A percentile compares a stretch with the other conserved stretches of the same genome.
Evolutionary conservation across 2,888 invertebrate genomes (phyloP).

Genomic region (Phania funesta): DNA sequence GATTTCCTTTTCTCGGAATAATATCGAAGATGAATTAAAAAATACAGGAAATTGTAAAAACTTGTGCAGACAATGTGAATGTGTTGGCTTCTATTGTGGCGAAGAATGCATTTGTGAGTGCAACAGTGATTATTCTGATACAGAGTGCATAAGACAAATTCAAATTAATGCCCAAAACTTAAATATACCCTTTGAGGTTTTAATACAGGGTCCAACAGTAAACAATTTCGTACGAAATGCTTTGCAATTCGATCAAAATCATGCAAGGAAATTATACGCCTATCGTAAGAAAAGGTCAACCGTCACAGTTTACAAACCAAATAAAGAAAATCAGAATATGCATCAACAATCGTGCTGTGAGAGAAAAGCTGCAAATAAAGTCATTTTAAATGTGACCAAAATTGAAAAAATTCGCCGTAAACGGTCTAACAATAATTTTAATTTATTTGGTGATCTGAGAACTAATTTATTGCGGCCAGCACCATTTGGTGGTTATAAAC

Average conservation of each 20-base stretch:
- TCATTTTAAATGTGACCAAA: neutral
- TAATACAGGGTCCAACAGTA: conserved; percentile 78
- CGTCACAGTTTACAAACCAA: conserved; percentile 77
- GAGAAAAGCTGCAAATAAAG: neutral
- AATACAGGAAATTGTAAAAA: conserved; percentile 76
- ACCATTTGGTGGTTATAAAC: conserved; percentile 70
- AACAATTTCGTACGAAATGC: conserved; percentile 78
- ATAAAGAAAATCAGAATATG: conserved; percentile 12
- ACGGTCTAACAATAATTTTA: conserved; percentile 71
- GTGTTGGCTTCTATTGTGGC: conserved; percentile 80
- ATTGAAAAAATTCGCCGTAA: conserved; percentile 69
- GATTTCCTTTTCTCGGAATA: neutral
- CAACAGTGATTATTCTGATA: conserved; percentile 74
- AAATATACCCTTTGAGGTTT: conserved; percentile 76
- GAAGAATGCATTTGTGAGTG: conserved; percentile 81
- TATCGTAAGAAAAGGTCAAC: conserved; percentile 75
- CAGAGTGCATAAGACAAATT: conserved; percentile 77
- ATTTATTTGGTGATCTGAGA: conserved; percentile 77
- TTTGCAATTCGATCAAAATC: conserved; percentile 75
- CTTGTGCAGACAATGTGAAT: conserved; percentile 78
- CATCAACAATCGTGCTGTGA: neutral
- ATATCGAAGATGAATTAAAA: conserved; percentile 72
- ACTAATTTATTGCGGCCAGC: conserved; percentile 75
- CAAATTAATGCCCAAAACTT: conserved; percentile 74
- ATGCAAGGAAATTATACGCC: conserved; percentile 14